Base-by-base conservation (phyloP, 2,888 invertebrate genomes). In the Acronicta alni region DNA sequence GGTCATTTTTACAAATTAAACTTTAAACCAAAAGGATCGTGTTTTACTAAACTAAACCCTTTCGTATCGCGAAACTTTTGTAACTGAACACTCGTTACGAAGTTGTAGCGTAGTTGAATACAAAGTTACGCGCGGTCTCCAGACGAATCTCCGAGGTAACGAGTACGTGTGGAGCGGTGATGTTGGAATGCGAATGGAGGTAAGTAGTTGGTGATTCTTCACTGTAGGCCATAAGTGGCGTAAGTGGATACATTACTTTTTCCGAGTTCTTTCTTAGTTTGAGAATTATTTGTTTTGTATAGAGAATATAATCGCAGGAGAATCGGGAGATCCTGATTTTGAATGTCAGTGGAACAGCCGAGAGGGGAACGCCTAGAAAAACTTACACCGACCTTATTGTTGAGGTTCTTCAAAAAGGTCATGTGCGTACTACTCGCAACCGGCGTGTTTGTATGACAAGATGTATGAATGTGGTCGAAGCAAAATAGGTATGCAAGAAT, bases 11-110 rank as follows among this genome's bases (percentile, higher is more conserved):
- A 47, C 14, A 45, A 52, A 9, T 52, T 18, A 65, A 14, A 42
- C 48, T 37, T 26, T 37, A 17, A 56, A 43, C 17, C 23, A 44
- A 53, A 55, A 60, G 30, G 18, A 41, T 46, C 35, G 23, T 60
- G 15, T 51, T 72, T 35, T 67, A 17, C 45, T 39, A 41, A 47
- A 52, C 51, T 54, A n/a, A 65, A 54, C 51, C 58, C 57, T 60
- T 60, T 66, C 44, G 55, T 57, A 56, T 66, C 54, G 44, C 3
- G 20, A 53, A 52, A 45, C 55, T 59, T 57, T 54, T 56, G 59
- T 59, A 64, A 58, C 46, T 53, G 23, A 41, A 70, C 55, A 55
- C 60, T 69, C 52, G 67, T 66, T 63, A 74, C 42, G 14, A 61
- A 77, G 45, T 73, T 73, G 32, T 30, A 15, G 10, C 49, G 44